Evolutionary conservation across 2,797 vertebrate species (phyloP).

Genomic region (Tragopan temminckii): DNA sequence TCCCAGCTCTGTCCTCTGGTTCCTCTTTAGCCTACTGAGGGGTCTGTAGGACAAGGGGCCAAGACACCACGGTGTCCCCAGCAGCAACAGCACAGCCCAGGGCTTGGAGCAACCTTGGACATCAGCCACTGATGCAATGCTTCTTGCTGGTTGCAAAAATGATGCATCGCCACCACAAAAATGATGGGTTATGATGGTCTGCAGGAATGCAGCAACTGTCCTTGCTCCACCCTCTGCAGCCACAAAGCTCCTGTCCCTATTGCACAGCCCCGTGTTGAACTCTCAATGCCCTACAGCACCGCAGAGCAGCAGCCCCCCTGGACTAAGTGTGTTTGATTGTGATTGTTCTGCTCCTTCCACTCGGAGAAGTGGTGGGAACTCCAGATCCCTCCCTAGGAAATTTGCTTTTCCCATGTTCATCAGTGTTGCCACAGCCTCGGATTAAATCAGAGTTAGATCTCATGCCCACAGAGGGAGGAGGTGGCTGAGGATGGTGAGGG

Average conservation of each 20-base stretch:
- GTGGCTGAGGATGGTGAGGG: rapidly evolving
- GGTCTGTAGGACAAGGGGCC: background rate
- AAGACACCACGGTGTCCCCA: background rate
- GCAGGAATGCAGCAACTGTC: background rate
- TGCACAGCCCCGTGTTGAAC: rapidly evolving
- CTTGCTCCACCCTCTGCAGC: background rate
- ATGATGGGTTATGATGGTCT: background rate
- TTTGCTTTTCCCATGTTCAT: background rate
- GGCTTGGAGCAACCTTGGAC: background rate
- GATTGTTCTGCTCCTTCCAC: background rate
- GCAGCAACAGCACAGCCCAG: rapidly evolving
- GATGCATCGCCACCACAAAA: background rate
- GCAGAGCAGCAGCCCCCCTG: background rate
- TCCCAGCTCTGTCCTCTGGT: background rate
- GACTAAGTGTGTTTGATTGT: background rate
- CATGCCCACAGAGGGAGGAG: rapidly evolving
- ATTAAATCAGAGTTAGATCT: constrained; percentile 14
- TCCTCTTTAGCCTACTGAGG: background rate
- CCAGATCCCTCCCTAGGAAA: background rate
- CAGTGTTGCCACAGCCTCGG: background rate
- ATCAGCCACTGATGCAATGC: background rate
- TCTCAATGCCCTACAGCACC: background rate
- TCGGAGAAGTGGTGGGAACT: background rate
- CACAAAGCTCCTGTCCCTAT: background rate
- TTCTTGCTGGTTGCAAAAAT: background rate